Base-by-base conservation (phyloP, 2,888 invertebrate species). In the Drosophila picticornis region DNA sequence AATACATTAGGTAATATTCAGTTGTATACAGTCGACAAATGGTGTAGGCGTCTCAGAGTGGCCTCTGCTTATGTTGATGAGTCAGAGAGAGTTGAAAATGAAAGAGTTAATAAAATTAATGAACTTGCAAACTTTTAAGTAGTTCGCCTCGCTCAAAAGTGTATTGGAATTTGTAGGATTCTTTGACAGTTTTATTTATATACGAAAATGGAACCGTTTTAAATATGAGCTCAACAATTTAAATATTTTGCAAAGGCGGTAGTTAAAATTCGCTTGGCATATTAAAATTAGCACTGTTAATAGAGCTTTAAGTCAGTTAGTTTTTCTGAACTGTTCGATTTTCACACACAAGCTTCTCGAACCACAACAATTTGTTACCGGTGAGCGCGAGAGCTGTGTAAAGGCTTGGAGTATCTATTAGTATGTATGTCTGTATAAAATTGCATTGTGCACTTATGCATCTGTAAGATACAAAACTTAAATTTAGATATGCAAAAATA, bases 401-500 rank as follows among this genome's bases (percentile, higher is more conserved):
- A 52, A 55, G 55, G 55, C 36, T 55, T 36, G 36, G 36, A 27
- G 10, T 27, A 38, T 31, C 34, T 51, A 31, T 29, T n/a, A 29
- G 29, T 29, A 31, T 51, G 40, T 43, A 25, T 46, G 16, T 46
- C 0, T 46, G 46, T 25, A 34, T 32, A 36, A 62, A 62, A 32
- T 22, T 71, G 32, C 40, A 25, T 34, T 52, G 56, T 48, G 56
- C 36, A 60, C 56, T 40, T 36, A 27, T 38, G 57, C 48, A 66
- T 72, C 63, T 62, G 63, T 27, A 31, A 61, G 52, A 62, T 77
- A 63, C 56, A 65, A 85, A 83, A 71, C 72, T 70, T 58, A 83
- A 84, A 83, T 85, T 88, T 77, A 88, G 88, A 88, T 88, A 85
- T 88, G 83, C 83, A 84, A 85, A 85, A 69, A 53, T 67, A 64